Evolutionary conservation across 2,113 vertebrate species (phyloP).

Genomic region (Scomber japonicus): DNA sequence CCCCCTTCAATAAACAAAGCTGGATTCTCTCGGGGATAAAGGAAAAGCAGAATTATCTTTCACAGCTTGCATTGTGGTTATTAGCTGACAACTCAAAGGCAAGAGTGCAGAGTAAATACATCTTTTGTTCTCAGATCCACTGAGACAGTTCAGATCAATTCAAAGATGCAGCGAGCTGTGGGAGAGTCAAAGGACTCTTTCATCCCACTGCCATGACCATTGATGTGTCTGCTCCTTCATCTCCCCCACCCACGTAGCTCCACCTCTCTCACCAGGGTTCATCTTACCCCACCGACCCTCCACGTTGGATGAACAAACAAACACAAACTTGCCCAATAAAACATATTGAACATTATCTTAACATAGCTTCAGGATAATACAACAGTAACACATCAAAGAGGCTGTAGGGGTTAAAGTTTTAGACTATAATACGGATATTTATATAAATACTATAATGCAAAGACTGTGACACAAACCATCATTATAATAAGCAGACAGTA

Average conservation of each 20-base stretch:
- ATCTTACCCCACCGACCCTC: constrained; percentile 1
- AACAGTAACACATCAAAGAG: background rate
- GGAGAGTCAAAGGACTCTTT: constrained; percentile 60
- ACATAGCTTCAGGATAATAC: background rate
- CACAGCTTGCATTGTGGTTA: constrained; percentile 19
- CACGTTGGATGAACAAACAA: background rate
- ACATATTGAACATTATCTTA: background rate
- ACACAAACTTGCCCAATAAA: background rate
- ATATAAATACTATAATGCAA: too few relatives aligned
- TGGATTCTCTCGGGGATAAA: constrained; percentile 4
- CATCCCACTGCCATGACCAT: constrained; percentile 50
- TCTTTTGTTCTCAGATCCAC: constrained; percentile 32
- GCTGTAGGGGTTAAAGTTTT: background rate
- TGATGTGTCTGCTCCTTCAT: constrained; percentile 45
- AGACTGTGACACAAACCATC: too few relatives aligned
- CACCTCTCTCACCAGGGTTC: background rate
- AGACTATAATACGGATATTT: background rate
- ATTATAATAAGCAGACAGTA: too few relatives aligned
- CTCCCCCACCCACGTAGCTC: constrained; percentile 10
- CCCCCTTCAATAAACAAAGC: constrained; percentile 12
- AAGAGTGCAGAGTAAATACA: background rate
- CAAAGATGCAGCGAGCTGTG: constrained; percentile 43
- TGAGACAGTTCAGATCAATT: constrained; percentile 44
- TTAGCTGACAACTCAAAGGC: constrained; percentile 13
- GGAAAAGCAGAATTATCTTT: background rate